A percentile compares a stretch with the other conserved stretches of the same genome.
Conservation (phyloP, 2,888 invertebrate species). For the Cephus sareptanus region DNA sequence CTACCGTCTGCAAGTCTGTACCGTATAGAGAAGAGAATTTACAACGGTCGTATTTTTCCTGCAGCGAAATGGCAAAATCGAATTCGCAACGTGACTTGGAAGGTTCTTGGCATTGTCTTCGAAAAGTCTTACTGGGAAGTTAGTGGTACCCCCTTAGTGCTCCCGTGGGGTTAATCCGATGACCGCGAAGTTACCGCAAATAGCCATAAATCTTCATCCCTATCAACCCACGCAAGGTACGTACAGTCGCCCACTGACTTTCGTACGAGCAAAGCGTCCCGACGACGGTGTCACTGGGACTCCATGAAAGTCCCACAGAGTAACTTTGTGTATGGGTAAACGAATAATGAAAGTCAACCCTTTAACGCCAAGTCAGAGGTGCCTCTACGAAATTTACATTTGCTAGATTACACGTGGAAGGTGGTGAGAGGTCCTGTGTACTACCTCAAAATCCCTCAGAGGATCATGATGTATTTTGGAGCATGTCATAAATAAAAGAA, state of each 20-base stretch:
- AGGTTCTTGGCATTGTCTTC: background rate
- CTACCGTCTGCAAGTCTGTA: background rate
- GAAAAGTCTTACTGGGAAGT: conserved; percentile 10
- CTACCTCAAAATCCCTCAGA: background rate
- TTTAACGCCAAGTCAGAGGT: background rate
- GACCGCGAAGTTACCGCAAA: conserved; percentile 50
- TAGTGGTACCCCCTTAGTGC: conserved; percentile 29
- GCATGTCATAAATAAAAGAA: background rate
- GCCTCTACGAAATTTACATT: background rate
- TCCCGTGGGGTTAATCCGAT: conserved; percentile 47
- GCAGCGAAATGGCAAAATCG: background rate
- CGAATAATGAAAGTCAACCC: background rate
- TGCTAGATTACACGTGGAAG: background rate
- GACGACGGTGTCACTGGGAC: background rate
- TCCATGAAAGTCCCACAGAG: background rate
- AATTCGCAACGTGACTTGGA: background rate
- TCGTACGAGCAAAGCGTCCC: background rate
- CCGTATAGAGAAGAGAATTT: background rate
- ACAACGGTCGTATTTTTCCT: background rate
- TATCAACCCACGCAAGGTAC: conserved; percentile 6
- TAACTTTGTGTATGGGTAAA: background rate
- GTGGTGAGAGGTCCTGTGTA: background rate
- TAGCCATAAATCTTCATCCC: conserved; percentile 45
- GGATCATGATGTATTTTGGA: background rate
- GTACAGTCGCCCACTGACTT: background rate